Conservation (phyloP, 1,140 invertebrate species). For the Physella acuta region DNA sequence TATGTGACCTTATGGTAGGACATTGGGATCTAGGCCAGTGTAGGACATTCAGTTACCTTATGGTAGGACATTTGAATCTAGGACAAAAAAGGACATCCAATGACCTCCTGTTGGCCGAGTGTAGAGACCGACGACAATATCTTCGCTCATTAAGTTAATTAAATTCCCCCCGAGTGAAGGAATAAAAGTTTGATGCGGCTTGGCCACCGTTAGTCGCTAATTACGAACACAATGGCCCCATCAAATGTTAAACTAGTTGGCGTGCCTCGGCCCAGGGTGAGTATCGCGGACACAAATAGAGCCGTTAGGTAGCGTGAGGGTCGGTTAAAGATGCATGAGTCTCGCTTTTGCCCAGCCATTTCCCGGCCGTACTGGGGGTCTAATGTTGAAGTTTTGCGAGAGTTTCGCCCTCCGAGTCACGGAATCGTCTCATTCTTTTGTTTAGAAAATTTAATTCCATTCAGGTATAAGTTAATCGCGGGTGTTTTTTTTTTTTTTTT, state of each 20-base stretch:
- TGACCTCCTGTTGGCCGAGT: not conserved
- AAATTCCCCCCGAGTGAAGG: not conserved
- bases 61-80: not conserved
- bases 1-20: not conserved
- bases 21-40: not conserved
- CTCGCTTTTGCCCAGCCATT: not conserved
- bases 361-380: not conserved
- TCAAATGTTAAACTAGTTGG: conserved; percentile 17
- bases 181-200: conserved; percentile 15
- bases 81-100: not conserved
- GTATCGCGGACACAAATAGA: not conserved
- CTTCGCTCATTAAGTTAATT: conserved; percentile 14
- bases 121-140: not conserved
- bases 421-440: conserved; percentile 10
- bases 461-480: not conserved
- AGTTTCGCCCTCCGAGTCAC: not conserved
- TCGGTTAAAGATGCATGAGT: conserved; percentile 1
- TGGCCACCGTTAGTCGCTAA: conserved; percentile 2
- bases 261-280: not conserved
- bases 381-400: not conserved
- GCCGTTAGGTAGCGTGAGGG: not conserved
- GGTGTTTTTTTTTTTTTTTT: not conserved
- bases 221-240: conserved; percentile 13
- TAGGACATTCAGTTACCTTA: not conserved
- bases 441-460: conserved; percentile 10